phyloP scores from a whole-genome alignment of 2,888 invertebrate species.

The Cerceris rybyensis region DNA sequence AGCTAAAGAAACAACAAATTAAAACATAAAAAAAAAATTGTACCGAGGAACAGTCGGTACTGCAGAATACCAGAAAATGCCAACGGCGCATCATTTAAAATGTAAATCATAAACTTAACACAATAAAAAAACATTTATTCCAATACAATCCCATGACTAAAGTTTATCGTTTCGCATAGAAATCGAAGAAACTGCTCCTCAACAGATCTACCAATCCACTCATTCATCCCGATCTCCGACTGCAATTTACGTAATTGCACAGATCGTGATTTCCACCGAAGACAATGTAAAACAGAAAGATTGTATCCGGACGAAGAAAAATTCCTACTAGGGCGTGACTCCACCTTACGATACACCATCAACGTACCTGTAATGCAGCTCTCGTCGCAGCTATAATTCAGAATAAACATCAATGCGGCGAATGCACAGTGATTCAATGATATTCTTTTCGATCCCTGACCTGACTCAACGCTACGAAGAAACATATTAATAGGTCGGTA shows the following conservation, averaged over 20 bases:
- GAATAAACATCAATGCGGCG: constrained; percentile 32
- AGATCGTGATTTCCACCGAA: not conserved
- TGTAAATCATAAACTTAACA: too few relatives aligned
- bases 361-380: constrained; percentile 24
- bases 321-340: constrained; percentile 28
- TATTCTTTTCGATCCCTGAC: constrained; percentile 52
- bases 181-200: not conserved
- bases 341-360: constrained; percentile 19
- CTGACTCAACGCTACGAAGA: constrained; percentile 35
- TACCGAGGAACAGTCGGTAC: too few relatives aligned
- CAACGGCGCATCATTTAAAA: too few relatives aligned
- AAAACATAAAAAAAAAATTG: too few relatives aligned
- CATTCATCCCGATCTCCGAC: not conserved
- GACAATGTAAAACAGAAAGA: not conserved
- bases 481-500: constrained; percentile 58
- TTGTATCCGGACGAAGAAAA: not conserved
- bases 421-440: constrained; percentile 9
- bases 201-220: not conserved
- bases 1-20: too few relatives aligned
- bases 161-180: not conserved
- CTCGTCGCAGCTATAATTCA: constrained; percentile 41
- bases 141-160: too few relatives aligned
- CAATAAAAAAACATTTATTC: too few relatives aligned
- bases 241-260: not conserved
- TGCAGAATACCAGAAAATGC: too few relatives aligned